These are phyloP conservation scores for Notospermus geniculatus DNA, from an alignment of 1,140 invertebrate genomes.

Conservation along the genomic window DNA sequence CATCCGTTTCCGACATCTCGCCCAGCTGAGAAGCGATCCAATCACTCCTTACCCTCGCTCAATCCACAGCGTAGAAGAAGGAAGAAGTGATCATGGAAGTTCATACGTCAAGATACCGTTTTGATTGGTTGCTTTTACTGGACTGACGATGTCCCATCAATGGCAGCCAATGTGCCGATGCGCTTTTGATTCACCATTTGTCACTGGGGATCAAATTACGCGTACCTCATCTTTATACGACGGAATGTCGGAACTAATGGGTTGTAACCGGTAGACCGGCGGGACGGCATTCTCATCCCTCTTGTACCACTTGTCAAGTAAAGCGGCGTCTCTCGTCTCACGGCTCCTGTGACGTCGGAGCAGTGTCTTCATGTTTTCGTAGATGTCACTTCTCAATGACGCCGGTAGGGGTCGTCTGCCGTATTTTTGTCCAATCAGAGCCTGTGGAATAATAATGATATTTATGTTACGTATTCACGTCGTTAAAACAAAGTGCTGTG, in stretches of 20 bases:
- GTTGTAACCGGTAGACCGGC: slow-evolving; percentile 71
- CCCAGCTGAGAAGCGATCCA: no score
- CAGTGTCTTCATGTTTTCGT: slow-evolving; percentile 33
- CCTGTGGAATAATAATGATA: no score
- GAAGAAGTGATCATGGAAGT: no score
- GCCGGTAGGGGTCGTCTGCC: slow-evolving; percentile 32
- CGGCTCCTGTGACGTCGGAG: slow-evolving; percentile 36
- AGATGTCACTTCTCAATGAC: slow-evolving; percentile 34
- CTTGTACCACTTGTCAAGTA: slow-evolving; percentile 67
- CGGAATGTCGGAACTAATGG: slow-evolving; percentile 43
- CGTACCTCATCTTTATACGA: not conserved
- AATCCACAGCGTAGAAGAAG: no score
- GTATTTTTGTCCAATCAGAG: slow-evolving; percentile 54
- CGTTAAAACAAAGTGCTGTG: no score
- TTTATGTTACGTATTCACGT: no score
- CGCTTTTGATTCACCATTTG: not conserved
- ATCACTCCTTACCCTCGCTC: no score
- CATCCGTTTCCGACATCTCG: no score
- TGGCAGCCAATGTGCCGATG: not conserved
- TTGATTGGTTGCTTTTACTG: not conserved
- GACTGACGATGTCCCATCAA: not conserved
- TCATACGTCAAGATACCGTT: not conserved
- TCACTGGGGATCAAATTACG: no score
- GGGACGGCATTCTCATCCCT: slow-evolving; percentile 67
- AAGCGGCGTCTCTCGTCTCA: slow-evolving; percentile 32